Evolutionary conservation across 30 jellyfish, hydroid and myxozoan species (phyloP).

Genomic region (Calvadosia cruxmelitensis): DNA sequence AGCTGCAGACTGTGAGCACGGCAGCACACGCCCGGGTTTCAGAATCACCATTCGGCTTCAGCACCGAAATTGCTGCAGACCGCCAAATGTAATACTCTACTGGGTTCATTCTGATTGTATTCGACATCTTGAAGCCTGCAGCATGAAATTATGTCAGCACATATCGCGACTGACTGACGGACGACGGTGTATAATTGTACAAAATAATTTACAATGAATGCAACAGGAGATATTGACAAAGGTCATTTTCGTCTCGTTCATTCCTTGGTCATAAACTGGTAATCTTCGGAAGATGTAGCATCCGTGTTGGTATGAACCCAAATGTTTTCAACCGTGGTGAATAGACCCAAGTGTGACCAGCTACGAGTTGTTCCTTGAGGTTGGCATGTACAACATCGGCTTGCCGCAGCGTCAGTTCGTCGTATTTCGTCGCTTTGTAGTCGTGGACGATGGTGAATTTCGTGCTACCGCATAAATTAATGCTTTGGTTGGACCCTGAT

Average conservation of each 20-base stretch:
- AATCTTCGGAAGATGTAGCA: not conserved
- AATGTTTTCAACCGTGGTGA: slow-evolving; percentile 34
- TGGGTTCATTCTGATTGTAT: too few relatives aligned
- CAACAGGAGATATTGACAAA: not conserved
- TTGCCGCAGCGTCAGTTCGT: not conserved
- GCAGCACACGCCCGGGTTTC: too few relatives aligned
- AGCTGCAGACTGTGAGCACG: too few relatives aligned
- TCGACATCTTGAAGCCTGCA: too few relatives aligned
- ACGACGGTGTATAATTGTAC: too few relatives aligned
- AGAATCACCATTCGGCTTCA: too few relatives aligned
- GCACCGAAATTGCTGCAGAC: too few relatives aligned
- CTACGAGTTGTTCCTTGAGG: slow-evolving; percentile 21
- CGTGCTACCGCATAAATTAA: not conserved
- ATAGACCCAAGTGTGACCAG: slow-evolving; percentile 69
- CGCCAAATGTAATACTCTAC: too few relatives aligned
- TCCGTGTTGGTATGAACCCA: slow-evolving; percentile 54
- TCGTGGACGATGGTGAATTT: not conserved
- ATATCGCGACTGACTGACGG: too few relatives aligned
- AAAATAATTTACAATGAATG: too few relatives aligned
- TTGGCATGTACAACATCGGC: slow-evolving; percentile 37
- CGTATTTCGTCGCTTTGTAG: not conserved
- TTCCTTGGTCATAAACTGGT: not conserved
- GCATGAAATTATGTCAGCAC: too few relatives aligned
- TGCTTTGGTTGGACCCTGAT: not conserved
- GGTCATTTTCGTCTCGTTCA: not conserved